These are phyloP conservation scores for Jaculus jaculus DNA, from an alignment of 2,113 vertebrate species.

Conservation along the genomic window DNA sequence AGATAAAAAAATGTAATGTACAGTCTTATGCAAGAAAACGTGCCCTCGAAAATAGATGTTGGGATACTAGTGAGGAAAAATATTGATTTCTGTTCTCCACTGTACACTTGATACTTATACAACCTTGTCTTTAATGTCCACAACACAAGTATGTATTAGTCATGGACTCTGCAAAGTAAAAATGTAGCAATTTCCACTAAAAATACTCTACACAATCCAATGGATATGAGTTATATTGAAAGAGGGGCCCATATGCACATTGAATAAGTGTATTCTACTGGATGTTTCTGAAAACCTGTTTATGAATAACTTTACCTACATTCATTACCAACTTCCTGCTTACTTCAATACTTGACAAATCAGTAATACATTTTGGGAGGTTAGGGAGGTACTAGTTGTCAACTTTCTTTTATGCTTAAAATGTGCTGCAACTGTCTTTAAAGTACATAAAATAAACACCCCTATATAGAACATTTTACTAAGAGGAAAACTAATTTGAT, in stretches of 20 bases:
- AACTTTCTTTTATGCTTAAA: slow-evolving; percentile 56
- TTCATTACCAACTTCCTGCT: slow-evolving; percentile 68
- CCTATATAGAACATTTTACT: not conserved
- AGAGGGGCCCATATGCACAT: slow-evolving; percentile 53
- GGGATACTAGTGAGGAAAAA: slow-evolving; percentile 51
- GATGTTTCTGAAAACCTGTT: too few relatives aligned
- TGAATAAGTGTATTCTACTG: slow-evolving; percentile 19
- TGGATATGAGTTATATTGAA: slow-evolving; percentile 65
- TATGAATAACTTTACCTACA: slow-evolving; percentile 65
- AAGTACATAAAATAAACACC: slow-evolving; percentile 52
- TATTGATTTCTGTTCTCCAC: not conserved
- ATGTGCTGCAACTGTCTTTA: slow-evolving; percentile 43
- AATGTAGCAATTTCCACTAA: slow-evolving; percentile 65
- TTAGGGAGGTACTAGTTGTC: slow-evolving; percentile 67
- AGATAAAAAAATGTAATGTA: slow-evolving; percentile 53
- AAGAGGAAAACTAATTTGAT: slow-evolving; percentile 66
- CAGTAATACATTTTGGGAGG: slow-evolving; percentile 57
- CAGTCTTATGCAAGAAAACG: slow-evolving; percentile 70
- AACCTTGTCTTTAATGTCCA: slow-evolving; percentile 66
- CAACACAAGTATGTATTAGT: not conserved
- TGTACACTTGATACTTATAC: slow-evolving; percentile 56
- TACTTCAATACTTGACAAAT: slow-evolving; percentile 76
- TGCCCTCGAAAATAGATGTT: slow-evolving; percentile 58
- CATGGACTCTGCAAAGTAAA: slow-evolving; percentile 39
- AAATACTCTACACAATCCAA: slow-evolving; percentile 29